Percentiles rank a stretch among this genome's conserved stretches.
phyloP scores from a whole-genome alignment of 2,113 vertebrate genomes.

The Suncus etruscus region DNA sequence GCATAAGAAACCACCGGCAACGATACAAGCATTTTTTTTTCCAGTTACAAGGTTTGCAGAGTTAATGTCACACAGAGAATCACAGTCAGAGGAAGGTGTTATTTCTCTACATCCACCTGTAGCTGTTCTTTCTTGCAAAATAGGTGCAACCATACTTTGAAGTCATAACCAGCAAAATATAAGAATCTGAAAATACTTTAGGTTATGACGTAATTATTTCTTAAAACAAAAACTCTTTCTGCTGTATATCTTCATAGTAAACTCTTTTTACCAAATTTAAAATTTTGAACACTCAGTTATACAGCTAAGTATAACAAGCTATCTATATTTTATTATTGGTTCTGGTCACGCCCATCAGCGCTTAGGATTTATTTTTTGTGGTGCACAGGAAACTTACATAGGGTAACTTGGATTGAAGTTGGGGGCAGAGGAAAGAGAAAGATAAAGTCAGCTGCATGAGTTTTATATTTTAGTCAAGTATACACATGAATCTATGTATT shows the following conservation, averaged over 20 bases:
- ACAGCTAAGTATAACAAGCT: background rate
- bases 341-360: too few species aligned
- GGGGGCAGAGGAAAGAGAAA: too few species aligned
- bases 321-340: too few species aligned
- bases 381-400: too few species aligned
- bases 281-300: background rate
- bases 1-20: background rate
- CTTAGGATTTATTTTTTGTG: too few species aligned
- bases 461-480: background rate
- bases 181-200: conserved; percentile 41
- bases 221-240: conserved; percentile 50
- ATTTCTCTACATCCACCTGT: background rate
- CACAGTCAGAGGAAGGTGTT: background rate
- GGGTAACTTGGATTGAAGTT: too few species aligned
- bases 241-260: background rate
- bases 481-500: background rate
- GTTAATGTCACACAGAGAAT: background rate
- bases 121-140: conserved; percentile 27
- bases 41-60: background rate
- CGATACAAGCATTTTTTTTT: background rate
- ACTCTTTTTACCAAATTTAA: conserved; percentile 25
- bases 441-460: too few species aligned
- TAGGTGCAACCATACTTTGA: background rate
- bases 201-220: background rate
- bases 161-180: background rate